Evolutionary conservation across 2,113 vertebrate genomes (phyloP).

Genomic region (Globicephala melas): DNA sequence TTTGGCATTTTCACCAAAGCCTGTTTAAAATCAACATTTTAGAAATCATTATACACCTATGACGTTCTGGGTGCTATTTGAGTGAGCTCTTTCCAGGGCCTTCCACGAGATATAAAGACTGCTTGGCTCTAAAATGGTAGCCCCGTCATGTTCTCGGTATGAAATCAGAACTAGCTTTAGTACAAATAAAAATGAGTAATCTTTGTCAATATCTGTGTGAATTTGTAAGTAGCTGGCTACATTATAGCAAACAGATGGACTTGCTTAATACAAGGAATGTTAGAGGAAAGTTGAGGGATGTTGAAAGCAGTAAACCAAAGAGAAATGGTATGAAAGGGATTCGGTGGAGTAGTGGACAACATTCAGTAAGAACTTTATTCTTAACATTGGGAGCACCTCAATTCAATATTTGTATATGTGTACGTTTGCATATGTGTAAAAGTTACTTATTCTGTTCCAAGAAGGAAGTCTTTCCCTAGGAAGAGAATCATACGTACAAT

Average conservation of each 20-base stretch:
- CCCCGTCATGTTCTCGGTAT: neutral
- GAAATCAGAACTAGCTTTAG: neutral
- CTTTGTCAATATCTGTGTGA: neutral
- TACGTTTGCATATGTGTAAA: neutral
- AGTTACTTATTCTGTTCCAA: neutral
- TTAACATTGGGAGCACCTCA: neutral
- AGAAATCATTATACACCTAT: neutral
- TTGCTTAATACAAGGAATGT: neutral
- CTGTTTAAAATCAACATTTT: neutral
- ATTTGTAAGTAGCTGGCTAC: neutral
- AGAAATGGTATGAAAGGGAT: neutral
- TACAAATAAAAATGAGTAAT: neutral
- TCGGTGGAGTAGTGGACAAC: neutral
- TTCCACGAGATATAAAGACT: neutral
- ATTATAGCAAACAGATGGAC: neutral
- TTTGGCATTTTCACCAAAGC: neutral
- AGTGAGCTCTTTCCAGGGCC: neutral
- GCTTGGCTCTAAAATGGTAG: neutral
- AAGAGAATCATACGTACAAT: neutral
- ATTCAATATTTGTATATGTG: neutral
- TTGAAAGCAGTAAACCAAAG: neutral
- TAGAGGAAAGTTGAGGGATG: neutral
- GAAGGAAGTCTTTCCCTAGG: neutral
- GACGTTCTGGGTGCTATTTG: neutral
- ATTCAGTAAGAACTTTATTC: neutral